Evolutionary conservation across 2,797 vertebrate genomes (phyloP).

Genomic region (Spondyliosoma cantharus): DNA sequence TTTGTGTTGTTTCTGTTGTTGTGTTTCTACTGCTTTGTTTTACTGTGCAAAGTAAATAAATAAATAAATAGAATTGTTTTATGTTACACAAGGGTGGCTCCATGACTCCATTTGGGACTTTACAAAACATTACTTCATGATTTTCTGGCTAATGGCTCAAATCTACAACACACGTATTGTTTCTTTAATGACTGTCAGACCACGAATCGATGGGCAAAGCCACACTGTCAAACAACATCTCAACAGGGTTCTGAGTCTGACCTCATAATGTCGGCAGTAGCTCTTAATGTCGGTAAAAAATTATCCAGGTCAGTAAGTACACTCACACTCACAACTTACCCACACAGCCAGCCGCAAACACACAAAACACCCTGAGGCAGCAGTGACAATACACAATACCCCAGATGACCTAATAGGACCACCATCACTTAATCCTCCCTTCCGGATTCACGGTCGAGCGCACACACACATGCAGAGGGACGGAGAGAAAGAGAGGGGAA

Average conservation of each 20-base stretch:
- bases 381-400: slow-evolving; percentile 76
- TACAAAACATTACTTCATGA: background rate
- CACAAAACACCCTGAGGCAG: slow-evolving; percentile 68
- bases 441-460: slow-evolving; percentile 50
- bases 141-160: background rate
- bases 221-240: slow-evolving; percentile 33
- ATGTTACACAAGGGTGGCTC: background rate
- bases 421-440: slow-evolving; percentile 75
- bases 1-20: no score
- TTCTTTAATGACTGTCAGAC: slow-evolving; percentile 7
- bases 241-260: slow-evolving; percentile 58
- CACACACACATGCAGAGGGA: slow-evolving; percentile 52
- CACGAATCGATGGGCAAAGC: slow-evolving; percentile 17
- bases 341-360: slow-evolving; percentile 35
- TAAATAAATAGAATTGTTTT: background rate
- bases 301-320: slow-evolving; percentile 79
- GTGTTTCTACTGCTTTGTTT: no score
- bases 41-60: no score
- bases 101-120: background rate
- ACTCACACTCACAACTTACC: slow-evolving; percentile 55
- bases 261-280: slow-evolving; percentile 65
- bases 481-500: slow-evolving; percentile 33
- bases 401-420: slow-evolving; percentile 79
- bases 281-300: slow-evolving; percentile 77
- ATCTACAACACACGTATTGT: background rate